Conservation (phyloP, 2,113 vertebrate genomes). For the Callopanchax toddi region DNA sequence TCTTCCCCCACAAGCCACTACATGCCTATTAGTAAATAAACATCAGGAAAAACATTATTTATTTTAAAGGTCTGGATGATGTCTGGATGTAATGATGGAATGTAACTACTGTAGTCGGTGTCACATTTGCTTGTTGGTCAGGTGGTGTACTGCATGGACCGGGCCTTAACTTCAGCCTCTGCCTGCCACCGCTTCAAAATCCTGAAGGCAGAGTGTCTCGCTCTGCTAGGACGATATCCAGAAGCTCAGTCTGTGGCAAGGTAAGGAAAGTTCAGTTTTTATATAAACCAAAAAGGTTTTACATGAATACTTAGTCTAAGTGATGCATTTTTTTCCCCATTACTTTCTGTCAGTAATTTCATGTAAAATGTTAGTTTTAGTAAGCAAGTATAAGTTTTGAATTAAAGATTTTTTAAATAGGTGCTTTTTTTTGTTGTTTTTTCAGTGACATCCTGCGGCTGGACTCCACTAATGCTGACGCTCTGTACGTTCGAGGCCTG, state of each 20-base stretch:
- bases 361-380: too few species aligned
- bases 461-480: constrained; percentile 94
- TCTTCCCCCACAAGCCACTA: too few species aligned
- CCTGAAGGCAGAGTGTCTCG: constrained; percentile 95
- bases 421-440: background rate
- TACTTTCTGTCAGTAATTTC: too few species aligned
- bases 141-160: constrained; percentile 98
- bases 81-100: background rate
- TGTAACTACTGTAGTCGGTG: background rate
- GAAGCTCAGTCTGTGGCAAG: constrained; percentile 97
- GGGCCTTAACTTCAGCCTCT: constrained; percentile 88
- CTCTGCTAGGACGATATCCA: constrained; percentile 90
- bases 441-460: constrained; percentile 91
- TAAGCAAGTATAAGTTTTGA: too few species aligned
- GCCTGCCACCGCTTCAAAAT: constrained; percentile 96
- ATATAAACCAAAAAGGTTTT: background rate
- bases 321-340: background rate
- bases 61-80: background rate
- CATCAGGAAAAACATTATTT: background rate
- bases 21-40: too few species aligned
- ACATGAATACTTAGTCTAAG: background rate
- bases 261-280: constrained; percentile 61
- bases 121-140: constrained; percentile 48
- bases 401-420: background rate
- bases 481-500: constrained; percentile 91